Percentiles rank a stretch among this genome's conserved stretches.
phyloP scores from a whole-genome alignment of 2,113 vertebrate genomes.

The Chlorocebus sabaeus region DNA sequence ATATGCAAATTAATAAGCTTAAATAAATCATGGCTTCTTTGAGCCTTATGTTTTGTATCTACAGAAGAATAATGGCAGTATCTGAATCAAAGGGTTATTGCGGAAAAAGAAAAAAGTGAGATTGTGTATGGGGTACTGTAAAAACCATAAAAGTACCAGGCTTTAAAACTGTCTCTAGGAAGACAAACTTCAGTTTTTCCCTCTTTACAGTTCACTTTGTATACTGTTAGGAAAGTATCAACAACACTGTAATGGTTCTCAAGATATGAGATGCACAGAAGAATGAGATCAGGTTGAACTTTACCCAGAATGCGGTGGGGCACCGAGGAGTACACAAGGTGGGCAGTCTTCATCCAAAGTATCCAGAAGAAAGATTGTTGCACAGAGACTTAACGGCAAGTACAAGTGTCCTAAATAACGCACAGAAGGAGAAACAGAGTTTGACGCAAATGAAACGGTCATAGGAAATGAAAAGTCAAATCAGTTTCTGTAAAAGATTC shows the following conservation, averaged over 20 bases:
- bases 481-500: neutral
- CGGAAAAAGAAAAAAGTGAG: neutral
- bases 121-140: neutral
- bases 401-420: neutral
- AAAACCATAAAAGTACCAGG: neutral
- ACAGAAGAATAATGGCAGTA: neutral
- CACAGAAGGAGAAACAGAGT: neutral
- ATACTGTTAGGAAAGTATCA: neutral
- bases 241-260: accelerated
- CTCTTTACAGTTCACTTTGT: neutral
- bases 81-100: neutral
- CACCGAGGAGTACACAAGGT: neutral
- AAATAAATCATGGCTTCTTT: neutral
- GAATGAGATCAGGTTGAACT: neutral
- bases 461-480: neutral
- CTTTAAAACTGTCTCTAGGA: neutral
- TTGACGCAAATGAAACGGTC: neutral
- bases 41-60: neutral
- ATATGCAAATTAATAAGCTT: neutral
- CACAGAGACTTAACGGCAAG: neutral
- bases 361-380: neutral
- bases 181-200: neutral
- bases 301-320: neutral
- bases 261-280: neutral
- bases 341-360: neutral